These are phyloP conservation scores for Monopis laevigella DNA, from an alignment of 2,888 invertebrate genomes.

Conservation along the genomic window DNA sequence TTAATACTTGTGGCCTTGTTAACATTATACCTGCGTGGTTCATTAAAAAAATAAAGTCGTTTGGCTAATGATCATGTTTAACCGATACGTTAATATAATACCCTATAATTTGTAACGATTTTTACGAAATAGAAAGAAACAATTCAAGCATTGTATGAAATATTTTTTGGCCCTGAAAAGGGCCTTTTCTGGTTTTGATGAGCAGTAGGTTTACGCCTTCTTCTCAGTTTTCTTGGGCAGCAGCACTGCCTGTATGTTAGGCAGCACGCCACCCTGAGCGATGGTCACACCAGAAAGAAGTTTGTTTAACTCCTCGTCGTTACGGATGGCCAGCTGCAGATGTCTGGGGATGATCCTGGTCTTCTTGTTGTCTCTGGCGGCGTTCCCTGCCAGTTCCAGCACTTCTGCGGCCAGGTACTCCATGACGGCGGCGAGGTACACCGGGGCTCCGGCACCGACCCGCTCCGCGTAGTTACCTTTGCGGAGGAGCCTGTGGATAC, in stretches of 20 bases:
- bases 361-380: slow-evolving; percentile 75
- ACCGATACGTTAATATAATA: too few species aligned
- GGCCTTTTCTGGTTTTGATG: too few species aligned
- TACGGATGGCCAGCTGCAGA: slow-evolving; percentile 80
- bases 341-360: slow-evolving; percentile 81
- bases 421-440: slow-evolving; percentile 68
- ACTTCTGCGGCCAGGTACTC: slow-evolving; percentile 80
- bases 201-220: slow-evolving; percentile 23
- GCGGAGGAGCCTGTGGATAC: slow-evolving; percentile 67
- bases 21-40: too few species aligned
- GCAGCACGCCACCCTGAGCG: slow-evolving; percentile 85
- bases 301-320: slow-evolving; percentile 85
- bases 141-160: too few species aligned
- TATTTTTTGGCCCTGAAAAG: too few species aligned
- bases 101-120: too few species aligned
- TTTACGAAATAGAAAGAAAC: too few species aligned
- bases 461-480: slow-evolving; percentile 72
- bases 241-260: slow-evolving; percentile 79
- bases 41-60: too few species aligned
- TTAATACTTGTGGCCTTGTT: too few species aligned
- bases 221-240: slow-evolving; percentile 71
- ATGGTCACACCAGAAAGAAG: slow-evolving; percentile 82
- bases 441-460: slow-evolving; percentile 62
- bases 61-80: too few species aligned
- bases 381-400: slow-evolving; percentile 73